A percentile compares a stretch with the other conserved stretches of the same genome.
Conservation (phyloP, 2,113 vertebrate species). For the Physeter macrocephalus region DNA sequence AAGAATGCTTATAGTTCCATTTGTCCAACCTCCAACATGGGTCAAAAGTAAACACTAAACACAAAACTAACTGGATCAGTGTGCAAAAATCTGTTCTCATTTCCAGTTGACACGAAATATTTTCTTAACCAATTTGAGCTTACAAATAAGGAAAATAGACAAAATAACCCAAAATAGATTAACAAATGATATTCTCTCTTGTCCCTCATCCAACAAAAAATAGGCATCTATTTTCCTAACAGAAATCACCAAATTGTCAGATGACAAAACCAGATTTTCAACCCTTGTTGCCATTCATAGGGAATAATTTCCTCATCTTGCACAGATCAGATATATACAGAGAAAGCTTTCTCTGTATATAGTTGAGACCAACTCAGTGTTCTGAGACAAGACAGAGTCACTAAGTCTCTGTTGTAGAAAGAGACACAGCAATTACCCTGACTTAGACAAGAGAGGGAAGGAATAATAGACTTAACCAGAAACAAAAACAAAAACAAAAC, state of each 20-base stretch:
- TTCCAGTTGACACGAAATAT: background rate
- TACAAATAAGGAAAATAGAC: background rate
- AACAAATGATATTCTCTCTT: background rate
- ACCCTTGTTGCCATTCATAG: no score
- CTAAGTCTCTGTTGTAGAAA: background rate
- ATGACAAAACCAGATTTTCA: background rate
- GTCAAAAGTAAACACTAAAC: background rate
- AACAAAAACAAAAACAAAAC: background rate
- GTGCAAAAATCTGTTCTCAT: background rate
- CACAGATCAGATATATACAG: background rate
- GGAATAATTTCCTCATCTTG: background rate
- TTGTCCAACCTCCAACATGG: background rate
- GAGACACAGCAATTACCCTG: background rate
- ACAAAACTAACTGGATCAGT: background rate
- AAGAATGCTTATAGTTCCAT: background rate
- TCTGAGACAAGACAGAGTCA: background rate
- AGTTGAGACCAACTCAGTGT: background rate
- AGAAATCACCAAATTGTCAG: background rate
- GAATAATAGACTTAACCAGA: background rate
- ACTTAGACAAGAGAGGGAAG: background rate
- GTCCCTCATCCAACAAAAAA: background rate
- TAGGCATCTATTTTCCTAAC: background rate
- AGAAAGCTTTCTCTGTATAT: background rate
- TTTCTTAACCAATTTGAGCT: background rate
- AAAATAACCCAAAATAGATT: background rate